Evolutionary conservation across 1,140 invertebrate genomes (phyloP), one percentile per base, ranked within the genome.

Genomic region (Drosophila jambulina): DNA sequence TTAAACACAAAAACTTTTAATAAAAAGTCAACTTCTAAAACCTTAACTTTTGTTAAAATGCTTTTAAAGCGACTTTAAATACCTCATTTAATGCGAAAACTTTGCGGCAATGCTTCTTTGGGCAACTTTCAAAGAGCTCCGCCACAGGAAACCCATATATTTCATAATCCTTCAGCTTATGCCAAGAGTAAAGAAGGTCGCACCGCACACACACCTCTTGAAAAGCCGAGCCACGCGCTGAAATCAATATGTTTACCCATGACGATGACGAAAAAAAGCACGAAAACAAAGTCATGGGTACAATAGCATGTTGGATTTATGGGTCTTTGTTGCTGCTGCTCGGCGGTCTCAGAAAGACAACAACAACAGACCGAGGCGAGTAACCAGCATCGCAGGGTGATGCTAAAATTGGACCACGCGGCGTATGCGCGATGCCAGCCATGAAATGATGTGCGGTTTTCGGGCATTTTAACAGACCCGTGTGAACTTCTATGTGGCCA

Each of bases 391-490:
- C 83, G 57, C 82, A 85, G 25, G 13, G 45, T 61, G 63, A 63
- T 79, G 82, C 80, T 87, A 87, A 87, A 88, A 87, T 69, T 80
- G 78, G 77, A 75, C 64, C 59, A 88, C 46, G 46, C 54, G 69
- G 80, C 84, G 84, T 87, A 87, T 87, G 43, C 77, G 84, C 84
- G 32, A 38, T 29, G 42, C 60, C 19, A 38, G 34, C n/a, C 29
- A 23, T 69, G 60, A 32, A 60, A 75, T 32, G 42, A 23, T 15
- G 13, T 4, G 29, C 9, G 6, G 3, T 57, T 36, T 60, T 70
- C 40, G 76, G 67, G 83, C 72, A 51, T 81, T 88, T 88, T 88
- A 78, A 84, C 81, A 88, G 83, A 49, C 56, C 65, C 54, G 63
- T 88, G 84, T 43, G 82, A 88, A 88, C 51, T 23, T 43, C 7